A percentile compares a stretch with the other conserved stretches of the same genome.
phyloP scores from a whole-genome alignment of 2,888 invertebrate species.

The Plutella xylostella region DNA sequence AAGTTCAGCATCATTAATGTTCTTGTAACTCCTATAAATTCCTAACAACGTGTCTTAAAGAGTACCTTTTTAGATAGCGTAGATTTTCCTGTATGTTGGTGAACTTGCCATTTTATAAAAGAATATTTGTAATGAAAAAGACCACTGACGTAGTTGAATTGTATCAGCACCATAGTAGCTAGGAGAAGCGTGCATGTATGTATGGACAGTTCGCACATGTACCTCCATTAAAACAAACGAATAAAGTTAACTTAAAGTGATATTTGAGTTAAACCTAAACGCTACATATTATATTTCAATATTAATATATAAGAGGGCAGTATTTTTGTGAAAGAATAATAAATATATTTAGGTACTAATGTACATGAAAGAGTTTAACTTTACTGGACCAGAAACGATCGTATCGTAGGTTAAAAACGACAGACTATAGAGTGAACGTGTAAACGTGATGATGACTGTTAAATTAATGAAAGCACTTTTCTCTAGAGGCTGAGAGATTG shows the following conservation, averaged over 20 bases:
- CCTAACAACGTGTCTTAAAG: conserved; percentile 57
- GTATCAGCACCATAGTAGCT: not conserved
- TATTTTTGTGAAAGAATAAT: conserved; percentile 4
- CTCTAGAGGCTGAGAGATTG: too few relatives aligned
- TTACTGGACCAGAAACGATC: not conserved
- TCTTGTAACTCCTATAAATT: conserved; percentile 20
- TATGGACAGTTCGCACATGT: too few relatives aligned
- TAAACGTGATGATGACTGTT: not conserved
- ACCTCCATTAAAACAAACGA: not conserved
- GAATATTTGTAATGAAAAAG: not conserved
- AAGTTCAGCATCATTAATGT: conserved; percentile 56
- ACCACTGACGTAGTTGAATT: too few relatives aligned
- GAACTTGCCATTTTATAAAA: conserved; percentile 7
- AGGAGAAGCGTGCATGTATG: too few relatives aligned
- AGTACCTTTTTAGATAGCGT: conserved; percentile 58
- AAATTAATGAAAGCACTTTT: not conserved
- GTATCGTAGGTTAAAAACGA: not conserved
- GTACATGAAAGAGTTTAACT: not conserved
- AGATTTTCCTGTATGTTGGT: conserved; percentile 30
- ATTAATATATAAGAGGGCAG: conserved; percentile 1
- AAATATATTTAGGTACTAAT: too few relatives aligned
- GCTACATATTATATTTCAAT: conserved; percentile 2
- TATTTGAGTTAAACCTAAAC: not conserved
- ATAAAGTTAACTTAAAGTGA: not conserved
- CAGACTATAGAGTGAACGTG: too few relatives aligned